Evolutionary conservation across 2,888 invertebrate species (phyloP).

Genomic region (Cataglyphis rosenhaueri): DNA sequence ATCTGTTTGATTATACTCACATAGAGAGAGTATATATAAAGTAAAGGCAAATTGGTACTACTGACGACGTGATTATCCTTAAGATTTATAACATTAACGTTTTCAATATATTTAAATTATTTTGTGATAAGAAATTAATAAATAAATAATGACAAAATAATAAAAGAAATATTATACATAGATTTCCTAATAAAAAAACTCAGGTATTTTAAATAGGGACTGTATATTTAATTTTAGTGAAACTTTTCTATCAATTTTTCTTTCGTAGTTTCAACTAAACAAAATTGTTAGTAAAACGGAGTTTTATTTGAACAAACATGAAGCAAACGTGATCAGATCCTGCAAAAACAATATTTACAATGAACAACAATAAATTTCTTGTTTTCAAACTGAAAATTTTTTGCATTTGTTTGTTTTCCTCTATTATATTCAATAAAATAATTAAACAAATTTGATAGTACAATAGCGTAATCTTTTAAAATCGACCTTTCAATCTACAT

Average conservation of each 20-base stretch:
- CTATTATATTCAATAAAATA: constrained; percentile 39
- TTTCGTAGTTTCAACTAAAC: background rate
- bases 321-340: background rate
- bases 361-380: constrained; percentile 31
- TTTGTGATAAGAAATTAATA: background rate
- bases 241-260: constrained; percentile 1
- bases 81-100: background rate
- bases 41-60: constrained; percentile 15
- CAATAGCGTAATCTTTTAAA: background rate
- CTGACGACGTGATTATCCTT: background rate
- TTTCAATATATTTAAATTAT: background rate
- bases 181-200: background rate
- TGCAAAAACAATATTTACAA: constrained; percentile 42
- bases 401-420: background rate
- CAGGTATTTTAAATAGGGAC: background rate
- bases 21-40: too few relatives aligned
- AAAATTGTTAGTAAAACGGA: constrained; percentile 25
- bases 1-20: too few relatives aligned
- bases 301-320: constrained; percentile 9
- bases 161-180: background rate
- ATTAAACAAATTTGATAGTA: constrained; percentile 30
- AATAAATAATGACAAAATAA: background rate
- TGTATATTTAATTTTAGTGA: background rate
- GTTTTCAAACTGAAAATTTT: constrained; percentile 3
- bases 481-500: background rate